Conservation (phyloP, 30 jellyfish, hydroid and myxozoan genomes). For the Pelagia noctiluca region DNA sequence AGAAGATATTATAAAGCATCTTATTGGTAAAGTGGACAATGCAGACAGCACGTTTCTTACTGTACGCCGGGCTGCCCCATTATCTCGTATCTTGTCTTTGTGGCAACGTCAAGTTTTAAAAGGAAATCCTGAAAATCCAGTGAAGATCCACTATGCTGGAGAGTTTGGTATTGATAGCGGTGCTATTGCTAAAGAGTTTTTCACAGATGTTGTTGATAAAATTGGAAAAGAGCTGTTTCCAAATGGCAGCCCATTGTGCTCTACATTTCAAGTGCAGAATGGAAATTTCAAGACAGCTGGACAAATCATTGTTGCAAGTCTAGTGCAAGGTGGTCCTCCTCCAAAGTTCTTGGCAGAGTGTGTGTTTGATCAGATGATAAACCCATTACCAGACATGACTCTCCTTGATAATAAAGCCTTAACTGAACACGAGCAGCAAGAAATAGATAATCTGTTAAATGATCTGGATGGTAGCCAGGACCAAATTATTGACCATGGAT, state of each 20-base stretch:
- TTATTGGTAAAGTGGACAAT: conserved; percentile 2
- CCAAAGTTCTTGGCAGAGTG: conserved; percentile 8
- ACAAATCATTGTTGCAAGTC: conserved; percentile 3
- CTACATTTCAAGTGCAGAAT: conserved; percentile 1
- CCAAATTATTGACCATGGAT: conserved; percentile 3
- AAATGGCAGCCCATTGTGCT: conserved; percentile 8
- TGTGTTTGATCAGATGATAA: conserved; percentile 2
- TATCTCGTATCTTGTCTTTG: conserved; percentile 3
- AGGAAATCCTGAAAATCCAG: neutral
- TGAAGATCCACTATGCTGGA: conserved; percentile 6
- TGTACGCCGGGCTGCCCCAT: conserved; percentile 9
- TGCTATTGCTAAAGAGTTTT: conserved; percentile 2
- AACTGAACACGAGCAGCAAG: neutral
- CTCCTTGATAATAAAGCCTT: conserved; percentile 3
- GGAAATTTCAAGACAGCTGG: conserved; percentile 6
- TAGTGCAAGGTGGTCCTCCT: conserved; percentile 9
- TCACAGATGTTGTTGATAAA: conserved; percentile 2
- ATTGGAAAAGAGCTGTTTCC: conserved; percentile 5
- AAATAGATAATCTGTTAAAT: neutral
- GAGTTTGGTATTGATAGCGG: conserved; percentile 4
- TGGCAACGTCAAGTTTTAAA: conserved; percentile 1
- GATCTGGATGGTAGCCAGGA: conserved; percentile 9
- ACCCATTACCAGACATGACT: conserved; percentile 2
- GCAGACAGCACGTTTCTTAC: conserved; percentile 4
- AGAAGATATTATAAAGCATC: conserved; percentile 1